Evolutionary conservation across 2,113 vertebrate species (phyloP), one percentile per base, ranked within the genome.

Genomic region (Nettapus auritus): DNA sequence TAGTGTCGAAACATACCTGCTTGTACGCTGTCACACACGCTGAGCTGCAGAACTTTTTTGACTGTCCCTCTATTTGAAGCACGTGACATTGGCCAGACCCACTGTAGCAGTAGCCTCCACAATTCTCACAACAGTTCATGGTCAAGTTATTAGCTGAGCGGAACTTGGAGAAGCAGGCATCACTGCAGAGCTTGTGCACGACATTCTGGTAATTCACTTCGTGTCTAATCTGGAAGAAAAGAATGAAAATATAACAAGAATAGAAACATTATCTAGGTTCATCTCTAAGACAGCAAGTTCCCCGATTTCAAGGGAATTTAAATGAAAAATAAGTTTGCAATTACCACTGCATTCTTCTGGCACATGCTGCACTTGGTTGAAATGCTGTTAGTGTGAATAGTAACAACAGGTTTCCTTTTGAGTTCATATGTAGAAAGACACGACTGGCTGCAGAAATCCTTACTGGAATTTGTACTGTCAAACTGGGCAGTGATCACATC

Each of bases 311-410:
- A 83, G 44, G 36, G 67, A 85, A 93, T 29, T 53, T 40, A 70
- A 90, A 69, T 0, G 10, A 59, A n/a, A 74, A 69, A n/a, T 13
- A 25, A 56, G 48, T 8, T 1, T 29, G 84, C 8, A 48, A 97
- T 99, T 98, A 99, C 99, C 75, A 98, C 89, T 62, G 98, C 98
- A 7, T 97, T 97, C 97, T 98, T 99, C 95, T 98, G 98, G 98
- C 99, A 99, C 98, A 99, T 98, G 98, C 99, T 99, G 98, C 99
- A 99, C 94, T 98, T 98, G 33, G 98, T 98, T 95, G 98, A 98
- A 95, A 99, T 98, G 57, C 98, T 97, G 85, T 96, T 98, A 64
- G 98, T 94, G 52, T 98, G 96, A 81, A 98, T 96, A 18, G 98
- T 96, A 46, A 97, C 87, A 38, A 98, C 88, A n/a, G 98, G 97